Evolutionary conservation across 1,140 invertebrate species (phyloP).

Genomic region (Drosophila busckii): DNA sequence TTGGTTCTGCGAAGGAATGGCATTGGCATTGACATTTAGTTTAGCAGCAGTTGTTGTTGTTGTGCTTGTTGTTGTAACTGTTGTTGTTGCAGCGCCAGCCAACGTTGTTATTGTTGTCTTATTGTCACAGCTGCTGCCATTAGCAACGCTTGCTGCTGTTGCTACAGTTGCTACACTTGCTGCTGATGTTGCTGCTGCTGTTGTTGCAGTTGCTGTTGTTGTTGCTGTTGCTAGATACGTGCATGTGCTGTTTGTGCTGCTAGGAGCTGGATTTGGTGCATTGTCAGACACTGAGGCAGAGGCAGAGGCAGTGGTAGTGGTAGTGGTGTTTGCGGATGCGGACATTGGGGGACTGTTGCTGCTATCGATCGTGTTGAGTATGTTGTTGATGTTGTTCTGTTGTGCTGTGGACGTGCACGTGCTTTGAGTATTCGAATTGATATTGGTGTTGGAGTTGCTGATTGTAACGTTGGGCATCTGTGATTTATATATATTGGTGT

Average conservation of each 20-base stretch:
- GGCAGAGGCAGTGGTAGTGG: constrained; percentile 8
- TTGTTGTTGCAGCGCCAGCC: constrained; percentile 26
- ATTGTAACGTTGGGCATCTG: constrained; percentile 34
- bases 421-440: constrained; percentile 49
- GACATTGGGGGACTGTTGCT: constrained; percentile 27
- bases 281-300: constrained; percentile 26
- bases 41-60: constrained; percentile 53
- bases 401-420: constrained; percentile 53
- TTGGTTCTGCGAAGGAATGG: constrained; percentile 73
- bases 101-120: constrained; percentile 35
- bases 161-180: constrained; percentile 38
- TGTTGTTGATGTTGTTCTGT: constrained; percentile 41
- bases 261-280: constrained; percentile 31
- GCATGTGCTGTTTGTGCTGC: constrained; percentile 49
- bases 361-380: constrained; percentile 29
- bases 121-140: constrained; percentile 30
- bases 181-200: constrained; percentile 44
- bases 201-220: constrained; percentile 24
- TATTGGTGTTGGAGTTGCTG: constrained; percentile 35
- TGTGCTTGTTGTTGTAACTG: constrained; percentile 23
- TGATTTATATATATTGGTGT: constrained; percentile 12
- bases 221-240: constrained; percentile 40
- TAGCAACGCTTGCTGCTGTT: constrained; percentile 42
- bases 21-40: constrained; percentile 73
- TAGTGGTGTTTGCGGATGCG: not conserved